Base-by-base conservation (phyloP, 2,888 invertebrate genomes). In the Esperia sulphurella region DNA sequence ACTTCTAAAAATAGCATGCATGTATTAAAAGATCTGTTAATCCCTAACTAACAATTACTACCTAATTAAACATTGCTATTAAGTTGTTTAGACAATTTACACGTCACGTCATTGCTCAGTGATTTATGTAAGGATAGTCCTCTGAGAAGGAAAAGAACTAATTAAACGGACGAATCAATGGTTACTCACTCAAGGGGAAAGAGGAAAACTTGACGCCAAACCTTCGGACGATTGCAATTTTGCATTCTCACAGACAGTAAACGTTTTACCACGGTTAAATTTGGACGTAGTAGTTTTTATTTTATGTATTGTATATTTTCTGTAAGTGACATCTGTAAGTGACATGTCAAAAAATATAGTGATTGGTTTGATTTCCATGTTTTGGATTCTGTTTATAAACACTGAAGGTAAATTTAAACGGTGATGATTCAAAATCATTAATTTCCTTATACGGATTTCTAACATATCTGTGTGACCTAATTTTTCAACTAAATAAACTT, bases 341-440 rank as follows among this genome's bases (percentile, higher is more conserved):
- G 35, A 35, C 43, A 73, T 72, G 73, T 51, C 59, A 4, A 71
- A 66, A 49, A 46, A 56, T 30, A 10, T 62, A 21, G 55, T 69
- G 33, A 53, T 65, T 21, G 41, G 47, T 54, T 29, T 71, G 14
- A 46, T 71, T 49, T 49, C 53, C 28, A 54, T 59, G 5, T 69
- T 61, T 51, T 71, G 67, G 64, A 56, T 73, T 45, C 68, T 65
- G 53, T 66, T 63, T n/a, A 71, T 73, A 37, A 63, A 64, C 1
- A 72, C 64, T 48, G 60, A 63, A 65, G 65, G 75, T 75, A 56
- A 59, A 21, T 21, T 21, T 21, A 21, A 21, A 5, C 21, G 3
- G 21, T 21, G 21, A 21, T 21, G 2, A 21, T 21, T 21, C n/a
- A n/a, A 21, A 21, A 21, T 21, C 5, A 21, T 21, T 21, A 21